Conservation (phyloP, 2,888 invertebrate genomes). For the Iphiclides podalirius region DNA sequence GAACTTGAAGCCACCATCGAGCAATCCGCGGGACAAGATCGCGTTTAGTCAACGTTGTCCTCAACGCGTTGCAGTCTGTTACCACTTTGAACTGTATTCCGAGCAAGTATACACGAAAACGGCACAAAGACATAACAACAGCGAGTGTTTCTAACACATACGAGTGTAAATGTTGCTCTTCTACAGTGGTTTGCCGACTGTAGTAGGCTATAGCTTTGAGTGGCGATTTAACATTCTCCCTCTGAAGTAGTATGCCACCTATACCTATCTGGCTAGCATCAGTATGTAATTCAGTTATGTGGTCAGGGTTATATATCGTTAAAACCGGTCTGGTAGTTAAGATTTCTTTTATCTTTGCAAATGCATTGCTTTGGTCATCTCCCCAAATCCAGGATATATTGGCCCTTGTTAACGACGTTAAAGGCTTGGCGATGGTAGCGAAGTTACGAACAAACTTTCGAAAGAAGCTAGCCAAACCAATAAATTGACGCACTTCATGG, state of each 20-base stretch:
- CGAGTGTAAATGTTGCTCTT: slow-evolving; percentile 22
- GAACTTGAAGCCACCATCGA: slow-evolving; percentile 26
- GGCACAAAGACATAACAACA: slow-evolving; percentile 14
- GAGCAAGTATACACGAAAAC: slow-evolving; percentile 28
- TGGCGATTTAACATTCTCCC: neutral
- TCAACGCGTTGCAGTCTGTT: slow-evolving; percentile 29
- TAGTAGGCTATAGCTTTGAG: neutral
- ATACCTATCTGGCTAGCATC: neutral
- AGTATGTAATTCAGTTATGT: neutral
- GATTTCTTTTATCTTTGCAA: neutral
- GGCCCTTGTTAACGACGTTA: slow-evolving; percentile 12
- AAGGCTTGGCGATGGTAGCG: slow-evolving; percentile 11
- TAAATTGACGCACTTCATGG: slow-evolving; percentile 15
- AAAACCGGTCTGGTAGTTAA: neutral
- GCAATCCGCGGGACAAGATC: slow-evolving; percentile 27
- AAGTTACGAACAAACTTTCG: slow-evolving; percentile 19
- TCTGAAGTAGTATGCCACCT: neutral
- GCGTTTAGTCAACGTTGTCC: slow-evolving; percentile 27
- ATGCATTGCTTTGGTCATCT: neutral
- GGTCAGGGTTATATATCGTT: neutral
- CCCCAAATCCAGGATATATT: neutral
- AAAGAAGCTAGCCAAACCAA: slow-evolving; percentile 23
- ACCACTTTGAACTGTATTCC: slow-evolving; percentile 27
- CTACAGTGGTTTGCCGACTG: neutral
- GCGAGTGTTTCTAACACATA: slow-evolving; percentile 31